Evolutionary conservation across 2,113 vertebrate species (phyloP), one percentile per base, ranked within the genome.

Genomic region (Eleginops maclovinus): DNA sequence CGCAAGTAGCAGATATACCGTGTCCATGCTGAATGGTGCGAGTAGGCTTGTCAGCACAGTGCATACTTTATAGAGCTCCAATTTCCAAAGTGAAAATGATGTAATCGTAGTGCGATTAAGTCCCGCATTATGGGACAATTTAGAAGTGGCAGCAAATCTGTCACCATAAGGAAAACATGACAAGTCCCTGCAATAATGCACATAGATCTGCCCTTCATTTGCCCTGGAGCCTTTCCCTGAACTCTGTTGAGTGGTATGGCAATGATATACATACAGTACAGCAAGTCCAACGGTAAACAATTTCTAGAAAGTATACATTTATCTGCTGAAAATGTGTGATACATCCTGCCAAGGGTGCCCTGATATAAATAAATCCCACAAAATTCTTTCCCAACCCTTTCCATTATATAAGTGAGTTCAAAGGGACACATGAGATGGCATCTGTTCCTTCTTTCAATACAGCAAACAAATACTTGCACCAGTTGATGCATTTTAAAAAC

Each of bases 131-230:
- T 73, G 69, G 83, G 77, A 86, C 79, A 81, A 81, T 92, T 84
- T 83, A 17, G 62, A 88, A 47, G 84, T 84, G 83, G 85, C 72
- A 79, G 75, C 76, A 81, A 80, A 89, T 90, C 79, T 51, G 47
- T 92, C 88, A 93, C 74, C 60, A 60, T 73, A 84, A 90, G 86
- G 67, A 91, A 91, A 93, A 90, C 77, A 84, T 89, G 92, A 89
- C 77, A 85, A 71, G 79, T 73, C 61, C 43, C 66, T 22, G 44
- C 73, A 66, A 58, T 65, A 70, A 82, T 83, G 74, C 81, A 41
- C 75, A 83, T 40, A 84, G 54, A 87, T 82, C 61, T 92, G 89
- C 62, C 84, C 90, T 92, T 90, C 82, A 84, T 81, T 88, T 89
- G 71, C 88, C 85, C 63, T 53, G 26, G 36, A 84, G 78, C 81